phyloP scores from a whole-genome alignment of 1,140 invertebrate species.

The Pissodes strobi region DNA sequence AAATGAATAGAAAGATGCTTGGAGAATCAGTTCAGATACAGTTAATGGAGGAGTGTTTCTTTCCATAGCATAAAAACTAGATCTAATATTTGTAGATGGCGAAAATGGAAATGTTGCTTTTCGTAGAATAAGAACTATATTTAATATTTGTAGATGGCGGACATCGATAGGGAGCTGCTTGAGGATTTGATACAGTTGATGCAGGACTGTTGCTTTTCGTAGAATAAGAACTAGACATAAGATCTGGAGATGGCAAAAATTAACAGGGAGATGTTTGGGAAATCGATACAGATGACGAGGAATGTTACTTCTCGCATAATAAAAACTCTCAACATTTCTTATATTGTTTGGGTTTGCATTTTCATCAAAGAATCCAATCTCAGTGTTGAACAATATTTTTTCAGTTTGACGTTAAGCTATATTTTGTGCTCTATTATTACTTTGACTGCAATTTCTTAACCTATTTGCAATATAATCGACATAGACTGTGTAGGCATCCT shows the following conservation, averaged over 20 bases:
- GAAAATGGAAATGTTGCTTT: too few species aligned
- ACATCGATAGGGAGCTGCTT: neutral
- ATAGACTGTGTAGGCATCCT: neutral
- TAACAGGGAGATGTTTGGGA: neutral
- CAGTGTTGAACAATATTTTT: neutral
- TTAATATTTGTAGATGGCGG: neutral
- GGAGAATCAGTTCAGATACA: too few species aligned
- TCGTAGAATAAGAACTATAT: too few species aligned
- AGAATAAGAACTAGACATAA: neutral
- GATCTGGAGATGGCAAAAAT: neutral
- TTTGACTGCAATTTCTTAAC: neutral
- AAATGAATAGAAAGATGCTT: too few species aligned
- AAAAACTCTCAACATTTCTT: too few species aligned
- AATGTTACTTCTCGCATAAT: neutral
- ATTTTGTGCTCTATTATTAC: neutral
- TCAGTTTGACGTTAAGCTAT: neutral
- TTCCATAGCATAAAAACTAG: too few species aligned
- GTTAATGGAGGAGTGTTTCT: too few species aligned
- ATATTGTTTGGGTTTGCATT: neutral
- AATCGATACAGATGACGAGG: neutral
- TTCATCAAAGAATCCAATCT: neutral
- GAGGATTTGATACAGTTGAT: neutral
- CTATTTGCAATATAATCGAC: neutral
- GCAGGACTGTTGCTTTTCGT: neutral
- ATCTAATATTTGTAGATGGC: too few species aligned